Percentiles rank a stretch among this genome's conserved stretches.
These are phyloP conservation scores for Oryzias javanicus DNA, from an alignment of 2,113 vertebrate genomes.

Conservation along the genomic window DNA sequence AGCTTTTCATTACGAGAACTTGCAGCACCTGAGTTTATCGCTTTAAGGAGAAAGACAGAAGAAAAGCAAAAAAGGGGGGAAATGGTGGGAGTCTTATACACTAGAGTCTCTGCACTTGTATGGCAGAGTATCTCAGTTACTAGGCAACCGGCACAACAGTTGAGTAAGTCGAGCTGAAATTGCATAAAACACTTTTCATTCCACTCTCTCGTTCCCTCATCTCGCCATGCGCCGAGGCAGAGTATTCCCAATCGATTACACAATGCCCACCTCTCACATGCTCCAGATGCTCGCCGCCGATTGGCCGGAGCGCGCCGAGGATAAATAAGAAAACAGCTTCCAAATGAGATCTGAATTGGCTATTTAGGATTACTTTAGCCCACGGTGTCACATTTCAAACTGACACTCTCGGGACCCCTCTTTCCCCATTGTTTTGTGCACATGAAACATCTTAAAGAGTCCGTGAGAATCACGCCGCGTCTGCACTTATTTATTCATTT, in stretches of 20 bases:
- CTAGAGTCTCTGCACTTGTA: conserved; percentile 36
- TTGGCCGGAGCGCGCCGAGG: conserved; percentile 15
- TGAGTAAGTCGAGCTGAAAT: conserved; percentile 60
- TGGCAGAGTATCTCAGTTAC: conserved; percentile 63
- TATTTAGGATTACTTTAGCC: not conserved
- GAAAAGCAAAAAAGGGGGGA: conserved; percentile 23
- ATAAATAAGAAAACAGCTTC: conserved; percentile 4
- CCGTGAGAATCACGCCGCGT: not conserved
- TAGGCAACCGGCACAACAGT: conserved; percentile 68
- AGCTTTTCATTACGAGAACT: conserved; percentile 15
- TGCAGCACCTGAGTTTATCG: not conserved
- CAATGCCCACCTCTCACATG: conserved; percentile 31
- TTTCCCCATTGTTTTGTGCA: not conserved
- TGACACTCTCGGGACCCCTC: not conserved
- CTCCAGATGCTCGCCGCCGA: conserved; percentile 17
- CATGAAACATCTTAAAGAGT: not conserved
- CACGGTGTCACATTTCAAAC: not conserved
- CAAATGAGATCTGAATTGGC: conserved; percentile 5
- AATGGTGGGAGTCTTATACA: conserved; percentile 35
- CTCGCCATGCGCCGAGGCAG: conserved; percentile 44
- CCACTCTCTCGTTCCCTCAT: conserved; percentile 35
- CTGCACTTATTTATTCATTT: conserved; percentile 2
- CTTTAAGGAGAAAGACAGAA: conserved; percentile 10
- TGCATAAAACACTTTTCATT: conserved; percentile 66
- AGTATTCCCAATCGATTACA: conserved; percentile 49